phyloP scores from a whole-genome alignment of 2,113 vertebrate species.

The Caranx ignobilis region DNA sequence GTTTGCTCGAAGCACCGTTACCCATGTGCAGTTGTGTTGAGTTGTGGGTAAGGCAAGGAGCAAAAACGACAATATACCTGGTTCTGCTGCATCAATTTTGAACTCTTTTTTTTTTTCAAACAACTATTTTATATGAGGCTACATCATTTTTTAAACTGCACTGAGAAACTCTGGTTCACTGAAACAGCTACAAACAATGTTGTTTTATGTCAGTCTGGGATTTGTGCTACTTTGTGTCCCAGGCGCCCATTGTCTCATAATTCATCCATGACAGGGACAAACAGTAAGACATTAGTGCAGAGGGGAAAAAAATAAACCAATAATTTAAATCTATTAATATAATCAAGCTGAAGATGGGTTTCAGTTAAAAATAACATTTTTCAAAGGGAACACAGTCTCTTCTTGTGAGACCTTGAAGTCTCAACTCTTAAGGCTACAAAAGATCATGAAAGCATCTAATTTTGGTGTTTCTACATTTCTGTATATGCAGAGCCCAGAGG shows the following conservation, averaged over 20 bases:
- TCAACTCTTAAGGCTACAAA: constrained; percentile 31
- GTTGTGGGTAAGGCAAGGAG: no score
- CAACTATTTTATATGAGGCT: no score
- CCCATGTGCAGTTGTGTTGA: no score
- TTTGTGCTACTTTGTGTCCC: neutral
- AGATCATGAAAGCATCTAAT: constrained; percentile 68
- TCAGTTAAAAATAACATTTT: constrained; percentile 64
- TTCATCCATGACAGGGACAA: neutral
- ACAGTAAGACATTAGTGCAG: neutral
- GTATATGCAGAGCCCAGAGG: constrained; percentile 32
- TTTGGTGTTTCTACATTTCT: constrained; percentile 53
- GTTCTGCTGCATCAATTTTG: no score
- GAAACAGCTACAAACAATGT: neutral
- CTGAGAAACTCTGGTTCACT: no score
- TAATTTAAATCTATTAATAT: constrained; percentile 50
- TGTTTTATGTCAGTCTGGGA: neutral
- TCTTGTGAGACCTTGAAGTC: constrained; percentile 56
- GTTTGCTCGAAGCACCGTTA: no score
- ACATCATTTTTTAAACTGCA: no score
- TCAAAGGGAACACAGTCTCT: constrained; percentile 42
- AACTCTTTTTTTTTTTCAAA: no score
- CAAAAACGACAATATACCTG: no score
- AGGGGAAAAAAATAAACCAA: constrained; percentile 24
- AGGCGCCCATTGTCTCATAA: neutral
- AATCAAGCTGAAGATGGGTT: constrained; percentile 25